A percentile compares a stretch with the other conserved stretches of the same genome.
Evolutionary conservation across 2,888 invertebrate species (phyloP).

Genomic region (Lucinisca nassula): DNA sequence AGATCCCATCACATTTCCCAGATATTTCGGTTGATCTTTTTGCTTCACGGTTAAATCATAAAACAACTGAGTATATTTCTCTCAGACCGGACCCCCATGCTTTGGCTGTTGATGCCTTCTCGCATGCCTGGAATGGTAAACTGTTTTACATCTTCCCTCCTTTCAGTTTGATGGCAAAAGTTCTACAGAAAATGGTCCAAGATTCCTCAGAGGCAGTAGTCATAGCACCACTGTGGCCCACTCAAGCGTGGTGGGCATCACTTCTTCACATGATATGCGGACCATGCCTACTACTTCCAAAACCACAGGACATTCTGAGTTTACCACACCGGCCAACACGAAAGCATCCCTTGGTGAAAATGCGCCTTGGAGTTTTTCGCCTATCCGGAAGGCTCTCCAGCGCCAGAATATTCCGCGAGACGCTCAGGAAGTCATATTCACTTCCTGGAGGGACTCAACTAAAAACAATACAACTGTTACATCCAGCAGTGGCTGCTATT

Average conservation of each 20-base stretch:
- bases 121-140: constrained; percentile 29
- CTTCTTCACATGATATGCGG: background rate
- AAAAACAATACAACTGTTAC: constrained; percentile 55
- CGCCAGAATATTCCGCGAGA: constrained; percentile 39
- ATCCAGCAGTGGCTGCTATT: constrained; percentile 54
- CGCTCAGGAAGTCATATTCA: constrained; percentile 47
- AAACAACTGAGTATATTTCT: constrained; percentile 45
- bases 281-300: constrained; percentile 9
- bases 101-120: constrained; percentile 54
- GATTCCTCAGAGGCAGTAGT: constrained; percentile 28
- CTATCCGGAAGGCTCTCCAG: constrained; percentile 58
- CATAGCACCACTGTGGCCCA: constrained; percentile 48
- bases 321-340: constrained; percentile 28
- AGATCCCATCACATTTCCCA: background rate
- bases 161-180: constrained; percentile 45
- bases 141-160: constrained; percentile 60
- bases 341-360: constrained; percentile 45
- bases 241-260: constrained; percentile 38
- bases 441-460: constrained; percentile 55
- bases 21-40: constrained; percentile 40
- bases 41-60: constrained; percentile 52
- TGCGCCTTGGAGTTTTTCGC: constrained; percentile 49
- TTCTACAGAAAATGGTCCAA: constrained; percentile 35
- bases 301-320: background rate
- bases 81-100: constrained; percentile 52